Percentiles rank a stretch among this genome's conserved stretches.
Evolutionary conservation across 2,888 invertebrate species (phyloP).

Genomic region (Agrochola lota): DNA sequence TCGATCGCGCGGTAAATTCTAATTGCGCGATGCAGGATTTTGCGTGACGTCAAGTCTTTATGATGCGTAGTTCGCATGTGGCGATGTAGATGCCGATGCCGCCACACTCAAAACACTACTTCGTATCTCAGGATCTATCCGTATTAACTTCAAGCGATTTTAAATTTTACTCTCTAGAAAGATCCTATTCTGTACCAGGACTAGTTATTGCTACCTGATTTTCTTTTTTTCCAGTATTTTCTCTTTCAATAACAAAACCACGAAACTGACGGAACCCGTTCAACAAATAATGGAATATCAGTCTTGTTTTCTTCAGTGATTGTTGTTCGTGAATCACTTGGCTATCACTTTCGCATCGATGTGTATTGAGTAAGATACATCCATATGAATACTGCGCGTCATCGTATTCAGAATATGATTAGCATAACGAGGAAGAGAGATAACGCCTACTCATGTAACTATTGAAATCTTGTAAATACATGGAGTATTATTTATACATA

Average conservation of each 20-base stretch:
- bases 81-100: no score
- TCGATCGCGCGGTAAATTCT: no score
- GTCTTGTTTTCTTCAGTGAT: slow-evolving; percentile 22
- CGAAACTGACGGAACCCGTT: slow-evolving; percentile 20
- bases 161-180: not conserved
- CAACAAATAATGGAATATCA: slow-evolving; percentile 15
- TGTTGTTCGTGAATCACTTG: slow-evolving; percentile 68
- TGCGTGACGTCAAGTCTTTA: no score
- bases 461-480: slow-evolving; percentile 44
- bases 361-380: slow-evolving; percentile 47
- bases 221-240: not conserved
- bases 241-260: not conserved
- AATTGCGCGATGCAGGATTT: no score
- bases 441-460: slow-evolving; percentile 65
- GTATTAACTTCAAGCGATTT: not conserved
- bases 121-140: not conserved
- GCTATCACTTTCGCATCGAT: slow-evolving; percentile 79
- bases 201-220: not conserved
- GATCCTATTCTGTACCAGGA: not conserved
- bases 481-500: slow-evolving; percentile 6
- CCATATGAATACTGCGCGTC: slow-evolving; percentile 73
- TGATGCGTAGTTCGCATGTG: no score
- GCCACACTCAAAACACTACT: no score
- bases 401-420: slow-evolving; percentile 74
- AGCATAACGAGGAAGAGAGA: slow-evolving; percentile 76